Evolutionary conservation across 2,113 vertebrate species (phyloP), one percentile per base, ranked within the genome.

Genomic region (Corvus moneduloides): DNA sequence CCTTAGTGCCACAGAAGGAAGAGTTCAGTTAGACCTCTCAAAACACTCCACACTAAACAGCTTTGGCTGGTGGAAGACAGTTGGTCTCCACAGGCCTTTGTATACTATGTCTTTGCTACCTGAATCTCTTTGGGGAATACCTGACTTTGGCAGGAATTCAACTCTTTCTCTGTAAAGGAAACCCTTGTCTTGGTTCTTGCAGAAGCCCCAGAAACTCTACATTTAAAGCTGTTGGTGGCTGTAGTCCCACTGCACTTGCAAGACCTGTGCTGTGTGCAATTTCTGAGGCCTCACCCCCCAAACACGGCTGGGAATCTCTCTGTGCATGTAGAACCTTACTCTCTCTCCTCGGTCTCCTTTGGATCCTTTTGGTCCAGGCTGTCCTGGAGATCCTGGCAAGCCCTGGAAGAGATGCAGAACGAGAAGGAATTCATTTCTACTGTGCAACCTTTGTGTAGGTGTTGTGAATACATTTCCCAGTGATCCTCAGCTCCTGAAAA

Each of bases 261-360:
- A 61, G 89, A 11, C 13, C 52, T 62, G 26, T 56, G 61, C 23
- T 49, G 32, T 26, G 11, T 3, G 1, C 2, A 35, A 14, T 35
- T 73, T 13, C 87, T 63, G 69, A 90, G 71, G 63, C 85, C 81
- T 32, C 68, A 39, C 2, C 27, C 17, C 44, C 52, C 83, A 56
- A 10, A 3, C 8, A 4, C 16, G 55, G 52, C 48, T 67, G 78
- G 48, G 73, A 55, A 55, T 44, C 28, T 9, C 67, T 59, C 22
- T 44, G 39, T 20, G 22, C 21, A 10, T 37, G 28, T 78, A n/a
- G 72, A 96, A 56, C 37, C 98, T 98, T 96, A 98, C 98, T 94
- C 94, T 97, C 84, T 98, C 96, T 74, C 98, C 98, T 84, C 94
- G 93, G 90, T 98, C 98, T 96, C 98, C 98, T 98, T 98, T 98